Evolutionary conservation across 2,888 invertebrate species (phyloP).

Genomic region (Agrochola lota): DNA sequence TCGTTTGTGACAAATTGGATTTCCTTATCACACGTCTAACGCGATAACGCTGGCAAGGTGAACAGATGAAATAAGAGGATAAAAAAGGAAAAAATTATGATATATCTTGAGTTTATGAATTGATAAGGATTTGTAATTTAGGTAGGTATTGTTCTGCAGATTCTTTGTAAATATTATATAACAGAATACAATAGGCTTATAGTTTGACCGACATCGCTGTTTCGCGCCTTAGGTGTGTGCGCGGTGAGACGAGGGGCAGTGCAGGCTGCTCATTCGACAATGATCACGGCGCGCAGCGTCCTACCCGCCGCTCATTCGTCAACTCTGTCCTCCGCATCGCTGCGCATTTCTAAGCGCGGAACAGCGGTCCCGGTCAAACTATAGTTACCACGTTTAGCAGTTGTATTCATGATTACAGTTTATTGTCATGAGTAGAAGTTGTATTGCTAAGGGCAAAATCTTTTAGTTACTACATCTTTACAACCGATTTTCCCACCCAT

Average conservation of each 20-base stretch:
- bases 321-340: no score
- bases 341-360: no score
- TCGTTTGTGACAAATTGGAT: constrained; percentile 16
- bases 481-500: background rate
- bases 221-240: no score
- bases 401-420: background rate
- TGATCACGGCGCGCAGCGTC: no score
- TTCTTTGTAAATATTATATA: constrained; percentile 1
- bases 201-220: no score
- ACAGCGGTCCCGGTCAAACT: no score
- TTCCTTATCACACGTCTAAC: constrained; percentile 34
- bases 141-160: background rate
- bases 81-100: background rate
- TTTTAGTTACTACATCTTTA: background rate
- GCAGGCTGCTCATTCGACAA: no score
- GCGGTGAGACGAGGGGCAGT: no score
- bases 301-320: no score
- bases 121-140: background rate
- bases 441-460: no score
- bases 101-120: constrained; percentile 7
- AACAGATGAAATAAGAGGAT: background rate
- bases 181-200: no score
- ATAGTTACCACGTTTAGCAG: background rate
- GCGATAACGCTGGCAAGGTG: constrained; percentile 32
- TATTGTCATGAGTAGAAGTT: no score